Evolutionary conservation across 2,797 vertebrate species (phyloP).

Genomic region (Crenichthys baileyi): DNA sequence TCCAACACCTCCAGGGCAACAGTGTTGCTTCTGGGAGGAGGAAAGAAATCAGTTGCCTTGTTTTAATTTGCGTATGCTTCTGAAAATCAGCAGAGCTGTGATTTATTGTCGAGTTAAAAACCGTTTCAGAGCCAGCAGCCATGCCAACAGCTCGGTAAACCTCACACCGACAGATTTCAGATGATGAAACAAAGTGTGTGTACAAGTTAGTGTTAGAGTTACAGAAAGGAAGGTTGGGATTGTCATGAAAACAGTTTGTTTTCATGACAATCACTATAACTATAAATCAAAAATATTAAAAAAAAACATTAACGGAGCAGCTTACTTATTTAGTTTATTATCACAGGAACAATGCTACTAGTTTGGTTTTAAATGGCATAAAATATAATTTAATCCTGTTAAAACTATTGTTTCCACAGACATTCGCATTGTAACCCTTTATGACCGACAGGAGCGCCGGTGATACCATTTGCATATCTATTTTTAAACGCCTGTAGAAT

Average conservation of each 20-base stretch:
- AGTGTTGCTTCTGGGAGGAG: background rate
- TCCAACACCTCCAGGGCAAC: background rate
- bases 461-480: too few species aligned
- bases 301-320: background rate
- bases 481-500: too few species aligned
- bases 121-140: background rate
- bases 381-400: background rate
- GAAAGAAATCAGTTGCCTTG: too few species aligned
- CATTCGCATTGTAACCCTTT: too few species aligned
- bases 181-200: background rate
- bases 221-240: too few species aligned
- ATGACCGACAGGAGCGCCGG: too few species aligned
- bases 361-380: background rate
- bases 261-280: background rate
- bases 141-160: background rate
- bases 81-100: background rate
- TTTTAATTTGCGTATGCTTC: background rate
- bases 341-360: background rate
- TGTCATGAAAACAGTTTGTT: background rate
- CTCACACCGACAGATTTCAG: background rate
- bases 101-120: background rate
- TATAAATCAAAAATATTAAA: too few species aligned
- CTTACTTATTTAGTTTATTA: background rate
- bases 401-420: too few species aligned
- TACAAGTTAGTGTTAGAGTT: too few species aligned